Conservation (phyloP, 2,888 invertebrate species). For the Hetaerina titia region DNA sequence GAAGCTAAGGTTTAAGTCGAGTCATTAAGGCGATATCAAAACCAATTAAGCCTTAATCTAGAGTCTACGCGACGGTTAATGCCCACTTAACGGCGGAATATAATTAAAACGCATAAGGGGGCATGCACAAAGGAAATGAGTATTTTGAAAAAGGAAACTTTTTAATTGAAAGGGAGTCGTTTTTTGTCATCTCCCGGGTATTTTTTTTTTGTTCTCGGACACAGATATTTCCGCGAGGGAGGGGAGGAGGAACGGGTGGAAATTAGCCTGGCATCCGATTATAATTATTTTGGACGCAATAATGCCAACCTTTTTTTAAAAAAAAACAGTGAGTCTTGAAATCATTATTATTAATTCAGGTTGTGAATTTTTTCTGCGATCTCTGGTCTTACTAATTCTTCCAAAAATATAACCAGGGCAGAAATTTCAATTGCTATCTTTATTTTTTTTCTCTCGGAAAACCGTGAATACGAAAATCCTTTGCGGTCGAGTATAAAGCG, state of each 20-base stretch:
- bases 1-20: conserved; percentile 21
- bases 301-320: not conserved
- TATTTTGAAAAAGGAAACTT: conserved; percentile 5
- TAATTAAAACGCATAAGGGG: conserved; percentile 44
- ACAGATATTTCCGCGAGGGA: not conserved
- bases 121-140: not conserved
- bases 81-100: conserved; percentile 37
- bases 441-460: no score
- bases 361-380: no score
- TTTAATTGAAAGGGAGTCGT: conserved; percentile 26
- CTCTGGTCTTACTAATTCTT: no score
- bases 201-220: not conserved
- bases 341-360: no score
- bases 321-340: not conserved
- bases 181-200: not conserved
- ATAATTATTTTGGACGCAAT: not conserved
- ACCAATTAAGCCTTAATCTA: conserved; percentile 61
- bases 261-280: not conserved
- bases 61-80: conserved; percentile 52
- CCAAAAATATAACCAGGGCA: no score
- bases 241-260: no score
- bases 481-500: no score
- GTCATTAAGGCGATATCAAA: conserved; percentile 61
- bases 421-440: no score
- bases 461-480: no score